Evolutionary conservation across 2,113 vertebrate genomes (phyloP), one percentile per base, ranked within the genome.

Genomic region (Pseudorasbora parva): DNA sequence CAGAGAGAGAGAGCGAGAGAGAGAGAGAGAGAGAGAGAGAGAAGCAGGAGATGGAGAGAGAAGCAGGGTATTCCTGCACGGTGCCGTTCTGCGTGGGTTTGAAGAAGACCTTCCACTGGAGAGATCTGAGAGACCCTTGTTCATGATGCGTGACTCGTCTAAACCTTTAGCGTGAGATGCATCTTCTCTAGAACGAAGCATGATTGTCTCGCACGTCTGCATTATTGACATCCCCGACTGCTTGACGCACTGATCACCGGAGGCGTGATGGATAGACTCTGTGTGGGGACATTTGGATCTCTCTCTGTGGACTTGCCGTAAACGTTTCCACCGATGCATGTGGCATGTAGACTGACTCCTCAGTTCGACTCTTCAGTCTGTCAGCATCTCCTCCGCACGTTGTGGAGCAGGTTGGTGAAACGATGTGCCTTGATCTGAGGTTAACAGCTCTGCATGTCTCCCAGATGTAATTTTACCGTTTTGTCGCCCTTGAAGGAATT

Each of bases 191-290:
- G 41, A 51, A 84, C 21, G 78, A 84, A 73, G 79, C 23, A n/a
- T 30, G 47, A 45, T 83, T 19, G 37, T 72, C 82, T 86, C 37
- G 78, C 54, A 56, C 33, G 69, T 76, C 84, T 84, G 77, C 72
- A 59, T 71, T 76, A 87, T 83, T 87, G 86, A 86, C 85, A 78
- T 37, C 87, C 82, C 49, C 81, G n/a, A 27, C 37, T 41, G 85
- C 86, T 87, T 73, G 88, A 90, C 88, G 89, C 82, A 66, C 87
- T 84, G 87, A 88, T 86, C 15, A 75, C 82, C 64, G 82, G 82
- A 89, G 87, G 76, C 82, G 81, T 86, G 89, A 93, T 93, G 91
- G 91, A 89, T 77, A 86, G 88, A 92, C 82, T 87, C 80, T 82
- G 84, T 84, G 78, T 85, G 88, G 15, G 78, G 84, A 89, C 75